Evolutionary conservation across 2,113 vertebrate species (phyloP).

Genomic region (Gymnogyps californianus): DNA sequence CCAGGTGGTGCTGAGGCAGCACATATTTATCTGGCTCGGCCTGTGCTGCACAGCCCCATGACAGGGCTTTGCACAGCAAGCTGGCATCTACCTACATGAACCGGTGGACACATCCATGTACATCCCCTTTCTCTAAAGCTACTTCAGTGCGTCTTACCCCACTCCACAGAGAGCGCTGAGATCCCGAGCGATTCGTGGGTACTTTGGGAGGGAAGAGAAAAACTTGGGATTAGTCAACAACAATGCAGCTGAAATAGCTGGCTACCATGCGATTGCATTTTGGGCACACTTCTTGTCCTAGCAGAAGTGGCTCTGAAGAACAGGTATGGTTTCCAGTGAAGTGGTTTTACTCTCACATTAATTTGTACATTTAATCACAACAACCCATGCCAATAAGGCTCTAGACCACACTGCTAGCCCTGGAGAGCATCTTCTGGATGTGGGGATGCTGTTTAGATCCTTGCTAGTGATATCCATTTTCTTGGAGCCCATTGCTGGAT

Average conservation of each 20-base stretch:
- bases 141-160: neutral
- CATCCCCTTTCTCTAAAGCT: neutral
- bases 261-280: neutral
- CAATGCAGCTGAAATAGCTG: neutral
- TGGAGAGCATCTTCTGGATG: neutral
- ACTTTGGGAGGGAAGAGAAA: neutral
- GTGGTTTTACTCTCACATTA: neutral
- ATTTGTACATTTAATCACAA: neutral
- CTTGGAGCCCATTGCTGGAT: neutral
- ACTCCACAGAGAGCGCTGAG: neutral
- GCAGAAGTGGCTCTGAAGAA: neutral
- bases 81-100: neutral
- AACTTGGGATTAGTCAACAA: neutral
- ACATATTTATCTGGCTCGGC: neutral
- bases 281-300: neutral
- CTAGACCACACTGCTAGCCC: neutral
- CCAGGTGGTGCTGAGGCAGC: neutral
- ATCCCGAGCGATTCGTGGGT: neutral
- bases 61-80: neutral
- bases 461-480: neutral
- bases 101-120: accelerated
- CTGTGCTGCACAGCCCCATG: neutral
- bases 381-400: neutral
- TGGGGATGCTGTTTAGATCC: neutral
- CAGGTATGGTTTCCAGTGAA: neutral